Evolutionary conservation across 2,113 vertebrate species (phyloP).

Genomic region (Condylura cristata): DNA sequence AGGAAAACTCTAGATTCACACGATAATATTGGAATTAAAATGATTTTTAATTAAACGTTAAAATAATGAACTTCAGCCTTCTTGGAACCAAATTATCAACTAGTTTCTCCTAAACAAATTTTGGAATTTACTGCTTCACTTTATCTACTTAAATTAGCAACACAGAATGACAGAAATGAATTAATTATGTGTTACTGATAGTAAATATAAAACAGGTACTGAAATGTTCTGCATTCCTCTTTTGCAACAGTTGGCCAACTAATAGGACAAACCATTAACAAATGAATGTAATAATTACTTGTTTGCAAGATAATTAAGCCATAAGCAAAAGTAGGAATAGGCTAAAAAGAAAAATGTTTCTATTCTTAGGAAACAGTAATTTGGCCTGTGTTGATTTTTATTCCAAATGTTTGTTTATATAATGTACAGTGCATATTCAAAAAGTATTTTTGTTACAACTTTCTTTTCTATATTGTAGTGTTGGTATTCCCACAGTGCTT

Average conservation of each 20-base stretch:
- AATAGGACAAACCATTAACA: conserved; percentile 71
- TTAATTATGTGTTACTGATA: conserved; percentile 21
- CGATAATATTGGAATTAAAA: conserved; percentile 64
- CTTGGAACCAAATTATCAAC: conserved; percentile 74
- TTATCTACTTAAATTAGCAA: conserved; percentile 56
- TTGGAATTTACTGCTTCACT: conserved; percentile 67
- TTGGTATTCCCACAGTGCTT: conserved; percentile 69
- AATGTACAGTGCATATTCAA: conserved; percentile 82
- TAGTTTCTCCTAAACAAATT: conserved; percentile 74
- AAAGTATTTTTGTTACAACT: conserved; percentile 87
- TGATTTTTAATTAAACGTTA: conserved; percentile 56
- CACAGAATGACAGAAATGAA: conserved; percentile 10
- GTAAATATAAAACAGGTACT: conserved; percentile 66
- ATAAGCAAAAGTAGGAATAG: conserved; percentile 77
- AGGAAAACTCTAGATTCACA: conserved; percentile 71
- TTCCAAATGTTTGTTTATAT: conserved; percentile 84
- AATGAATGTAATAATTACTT: conserved; percentile 86
- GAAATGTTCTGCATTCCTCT: conserved; percentile 45
- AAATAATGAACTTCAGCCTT: conserved; percentile 67
- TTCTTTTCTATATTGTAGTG: conserved; percentile 78
- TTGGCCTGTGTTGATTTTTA: conserved; percentile 79
- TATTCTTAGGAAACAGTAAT: conserved; percentile 74
- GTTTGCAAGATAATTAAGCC: conserved; percentile 83
- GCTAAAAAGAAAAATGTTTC: conserved; percentile 65
- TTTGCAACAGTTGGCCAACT: conserved; percentile 68